Conservation (phyloP, 92 coral and sea anemone species). For the Porites lobata region DNA sequence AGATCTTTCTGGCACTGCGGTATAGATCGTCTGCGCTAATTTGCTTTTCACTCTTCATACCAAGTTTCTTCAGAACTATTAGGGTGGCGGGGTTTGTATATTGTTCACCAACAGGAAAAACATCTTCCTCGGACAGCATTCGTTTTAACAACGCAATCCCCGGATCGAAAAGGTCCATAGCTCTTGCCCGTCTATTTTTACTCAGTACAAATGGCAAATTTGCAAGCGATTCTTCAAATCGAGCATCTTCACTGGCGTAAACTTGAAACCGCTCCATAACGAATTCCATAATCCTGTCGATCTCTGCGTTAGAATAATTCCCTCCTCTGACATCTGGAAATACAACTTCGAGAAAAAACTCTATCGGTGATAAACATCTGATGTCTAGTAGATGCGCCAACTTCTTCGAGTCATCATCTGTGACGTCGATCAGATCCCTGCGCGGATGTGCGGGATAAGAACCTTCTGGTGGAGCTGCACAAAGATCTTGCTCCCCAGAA, state of each 20-base stretch:
- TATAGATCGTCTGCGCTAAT: slow-evolving; percentile 36
- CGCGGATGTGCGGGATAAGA: slow-evolving; percentile 30
- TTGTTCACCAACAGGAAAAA: slow-evolving; percentile 44
- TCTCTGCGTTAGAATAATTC: slow-evolving; percentile 51
- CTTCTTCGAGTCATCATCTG: slow-evolving; percentile 18
- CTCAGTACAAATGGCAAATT: slow-evolving; percentile 61
- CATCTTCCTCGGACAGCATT: slow-evolving; percentile 49
- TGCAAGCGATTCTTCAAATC: too few species aligned
- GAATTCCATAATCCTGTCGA: slow-evolving; percentile 58
- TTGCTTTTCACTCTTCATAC: slow-evolving; percentile 45
- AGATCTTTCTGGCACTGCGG: slow-evolving; percentile 31
- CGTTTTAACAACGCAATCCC: slow-evolving; percentile 11
- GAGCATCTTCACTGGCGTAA: slow-evolving; percentile 9
- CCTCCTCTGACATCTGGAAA: slow-evolving; percentile 54
- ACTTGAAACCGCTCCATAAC: slow-evolving; percentile 37
- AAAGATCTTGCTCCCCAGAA: not conserved
- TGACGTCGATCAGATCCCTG: slow-evolving; percentile 43
- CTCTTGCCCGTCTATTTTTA: slow-evolving; percentile 33
- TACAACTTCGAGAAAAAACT: slow-evolving; percentile 36
- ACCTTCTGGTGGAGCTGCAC: slow-evolving; percentile 46
- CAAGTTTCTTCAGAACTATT: slow-evolving; percentile 34
- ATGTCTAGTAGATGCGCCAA: slow-evolving; percentile 65
- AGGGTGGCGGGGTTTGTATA: slow-evolving; percentile 38
- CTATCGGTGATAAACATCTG: slow-evolving; percentile 33
- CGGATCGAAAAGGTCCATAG: slow-evolving; percentile 75